A percentile compares a stretch with the other conserved stretches of the same genome.
Conservation (phyloP, 2,113 vertebrate genomes). For the Chaetodon auriga region DNA sequence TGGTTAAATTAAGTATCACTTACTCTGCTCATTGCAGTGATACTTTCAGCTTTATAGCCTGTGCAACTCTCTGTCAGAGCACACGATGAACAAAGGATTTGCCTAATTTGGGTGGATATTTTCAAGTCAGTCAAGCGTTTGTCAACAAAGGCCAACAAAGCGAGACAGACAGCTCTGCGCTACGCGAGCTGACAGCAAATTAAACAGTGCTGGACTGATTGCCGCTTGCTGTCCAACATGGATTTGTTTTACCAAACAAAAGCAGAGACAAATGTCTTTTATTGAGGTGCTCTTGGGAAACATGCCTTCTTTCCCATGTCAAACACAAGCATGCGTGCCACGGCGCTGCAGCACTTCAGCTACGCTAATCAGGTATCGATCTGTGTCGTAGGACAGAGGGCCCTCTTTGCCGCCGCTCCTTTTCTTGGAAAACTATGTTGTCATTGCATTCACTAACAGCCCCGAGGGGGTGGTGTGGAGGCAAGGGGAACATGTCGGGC, state of each 20-base stretch:
- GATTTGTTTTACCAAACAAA: constrained; percentile 79
- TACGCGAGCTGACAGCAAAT: constrained; percentile 70
- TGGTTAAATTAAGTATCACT: constrained; percentile 14
- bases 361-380: constrained; percentile 63
- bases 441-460: constrained; percentile 70
- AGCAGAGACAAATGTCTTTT: constrained; percentile 72
- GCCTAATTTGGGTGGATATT: constrained; percentile 81
- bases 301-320: constrained; percentile 48
- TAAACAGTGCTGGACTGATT: constrained; percentile 75
- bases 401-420: constrained; percentile 43
- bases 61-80: constrained; percentile 23
- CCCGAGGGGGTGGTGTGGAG: constrained; percentile 71
- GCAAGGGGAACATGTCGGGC: constrained; percentile 61
- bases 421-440: constrained; percentile 77
- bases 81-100: constrained; percentile 73
- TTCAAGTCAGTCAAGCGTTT: constrained; percentile 79
- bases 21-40: background rate
- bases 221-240: constrained; percentile 63
- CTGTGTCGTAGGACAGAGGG: constrained; percentile 2
- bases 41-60: constrained; percentile 7
- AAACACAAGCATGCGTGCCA: constrained; percentile 44
- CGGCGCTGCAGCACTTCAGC: constrained; percentile 11
- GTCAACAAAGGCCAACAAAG: constrained; percentile 81
- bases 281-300: constrained; percentile 69
- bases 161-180: constrained; percentile 73